phyloP scores from a whole-genome alignment of 2,888 invertebrate genomes.

The Stenodera caucasica region DNA sequence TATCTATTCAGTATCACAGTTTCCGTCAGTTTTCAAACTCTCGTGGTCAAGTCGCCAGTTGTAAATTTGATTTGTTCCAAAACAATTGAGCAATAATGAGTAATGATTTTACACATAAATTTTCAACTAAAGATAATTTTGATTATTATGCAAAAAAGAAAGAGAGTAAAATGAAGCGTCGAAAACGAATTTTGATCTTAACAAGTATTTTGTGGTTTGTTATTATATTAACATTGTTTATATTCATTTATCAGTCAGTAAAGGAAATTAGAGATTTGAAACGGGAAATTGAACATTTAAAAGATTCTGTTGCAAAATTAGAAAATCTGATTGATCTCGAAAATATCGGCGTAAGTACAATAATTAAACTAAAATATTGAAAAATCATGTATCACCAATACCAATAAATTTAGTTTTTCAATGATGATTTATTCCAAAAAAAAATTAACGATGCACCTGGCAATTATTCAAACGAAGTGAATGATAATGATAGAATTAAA shows the following conservation, averaged over 20 bases:
- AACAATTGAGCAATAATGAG: constrained; percentile 16
- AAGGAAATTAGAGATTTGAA: constrained; percentile 11
- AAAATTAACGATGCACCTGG: too few species aligned
- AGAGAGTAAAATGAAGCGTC: neutral
- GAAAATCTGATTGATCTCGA: constrained; percentile 15
- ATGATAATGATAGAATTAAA: too few species aligned
- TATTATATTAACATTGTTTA: constrained; percentile 2
- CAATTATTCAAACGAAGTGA: too few species aligned
- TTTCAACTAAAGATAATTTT: neutral
- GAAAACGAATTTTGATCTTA: neutral
- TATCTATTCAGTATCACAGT: constrained; percentile 4
- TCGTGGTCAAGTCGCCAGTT: constrained; percentile 19
- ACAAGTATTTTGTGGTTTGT: constrained; percentile 1
- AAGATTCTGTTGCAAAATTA: neutral
- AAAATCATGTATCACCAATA: neutral
- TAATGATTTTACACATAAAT: constrained; percentile 24
- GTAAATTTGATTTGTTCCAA: neutral
- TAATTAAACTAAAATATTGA: neutral
- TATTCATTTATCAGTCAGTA: constrained; percentile 9
- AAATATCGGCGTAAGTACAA: too few species aligned
- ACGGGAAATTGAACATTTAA: constrained; percentile 16
- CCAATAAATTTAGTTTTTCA: too few species aligned
- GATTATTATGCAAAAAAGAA: neutral
- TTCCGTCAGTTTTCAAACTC: constrained; percentile 18
- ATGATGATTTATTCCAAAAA: too few species aligned